Percentiles rank a stretch among this genome's conserved stretches.
phyloP scores from a whole-genome alignment of 1,140 invertebrate species.

The Temnothorax longispinosus region DNA sequence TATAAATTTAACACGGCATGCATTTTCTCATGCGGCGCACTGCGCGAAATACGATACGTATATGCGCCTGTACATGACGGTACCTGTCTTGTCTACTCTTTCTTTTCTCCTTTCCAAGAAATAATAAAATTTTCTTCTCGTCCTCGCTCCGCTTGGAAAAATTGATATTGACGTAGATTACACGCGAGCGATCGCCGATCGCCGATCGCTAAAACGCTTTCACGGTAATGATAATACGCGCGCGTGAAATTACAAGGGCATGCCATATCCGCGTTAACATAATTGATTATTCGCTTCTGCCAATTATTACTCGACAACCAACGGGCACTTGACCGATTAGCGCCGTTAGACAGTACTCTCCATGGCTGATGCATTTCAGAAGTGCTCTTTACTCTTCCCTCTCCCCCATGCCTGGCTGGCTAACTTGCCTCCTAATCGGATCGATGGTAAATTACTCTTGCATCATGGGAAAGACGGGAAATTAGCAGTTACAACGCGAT shows the following conservation, averaged over 20 bases:
- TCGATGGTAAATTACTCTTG: conserved; percentile 44
- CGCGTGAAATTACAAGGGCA: background rate
- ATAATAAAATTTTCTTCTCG: conserved; percentile 19
- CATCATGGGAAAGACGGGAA: background rate
- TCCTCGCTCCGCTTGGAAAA: background rate
- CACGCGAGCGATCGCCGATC: no score
- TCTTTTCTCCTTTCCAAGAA: background rate
- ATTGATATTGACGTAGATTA: background rate
- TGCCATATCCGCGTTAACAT: background rate
- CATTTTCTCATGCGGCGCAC: conserved; percentile 37
- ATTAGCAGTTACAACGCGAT: background rate
- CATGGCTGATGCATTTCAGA: conserved; percentile 42
- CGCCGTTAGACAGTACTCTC: conserved; percentile 54
- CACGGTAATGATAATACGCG: background rate
- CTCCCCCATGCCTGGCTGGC: background rate
- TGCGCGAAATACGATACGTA: conserved; percentile 28
- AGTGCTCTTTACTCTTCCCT: conserved; percentile 40
- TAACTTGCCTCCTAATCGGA: conserved; percentile 59
- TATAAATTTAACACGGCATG: conserved; percentile 55
- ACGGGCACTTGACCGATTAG: conserved; percentile 67
- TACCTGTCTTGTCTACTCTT: conserved; percentile 12
- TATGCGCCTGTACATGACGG: background rate
- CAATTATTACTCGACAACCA: conserved; percentile 59
- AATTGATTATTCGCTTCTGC: conserved; percentile 39
- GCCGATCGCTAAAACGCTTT: background rate